Evolutionary conservation across 92 coral and sea anemone genomes (phyloP).

Genomic region (Parazoanthus atlanticus): DNA sequence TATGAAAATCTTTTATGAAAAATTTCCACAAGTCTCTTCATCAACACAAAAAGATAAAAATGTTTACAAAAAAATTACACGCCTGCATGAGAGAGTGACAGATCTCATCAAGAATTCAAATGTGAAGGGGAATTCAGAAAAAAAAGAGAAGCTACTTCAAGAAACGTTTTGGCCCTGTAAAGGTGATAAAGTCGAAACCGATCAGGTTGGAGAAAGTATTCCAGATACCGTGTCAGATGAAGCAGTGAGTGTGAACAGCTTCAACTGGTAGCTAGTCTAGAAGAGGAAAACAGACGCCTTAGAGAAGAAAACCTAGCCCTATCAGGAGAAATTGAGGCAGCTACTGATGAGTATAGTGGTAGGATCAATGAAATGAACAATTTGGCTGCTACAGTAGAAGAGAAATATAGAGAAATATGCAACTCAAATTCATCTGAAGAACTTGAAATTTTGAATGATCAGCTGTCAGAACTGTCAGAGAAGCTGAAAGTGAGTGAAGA

Average conservation of each 20-base stretch:
- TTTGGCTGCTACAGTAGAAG: neutral
- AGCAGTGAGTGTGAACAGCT: neutral
- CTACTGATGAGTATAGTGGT: neutral
- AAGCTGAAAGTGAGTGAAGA: neutral
- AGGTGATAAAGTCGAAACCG: neutral
- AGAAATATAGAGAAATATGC: neutral
- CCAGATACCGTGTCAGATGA: no score
- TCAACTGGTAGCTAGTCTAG: neutral
- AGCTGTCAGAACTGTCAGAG: neutral
- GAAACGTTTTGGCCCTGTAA: neutral
- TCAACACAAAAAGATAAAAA: slow-evolving; percentile 13
- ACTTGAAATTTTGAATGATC: no score
- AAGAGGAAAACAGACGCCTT: slow-evolving; percentile 21
- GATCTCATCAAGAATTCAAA: neutral
- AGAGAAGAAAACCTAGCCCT: neutral
- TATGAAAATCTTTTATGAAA: slow-evolving; percentile 11
- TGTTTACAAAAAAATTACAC: slow-evolving; percentile 2
- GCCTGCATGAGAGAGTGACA: neutral
- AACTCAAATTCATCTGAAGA: no score
- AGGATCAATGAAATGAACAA: neutral
- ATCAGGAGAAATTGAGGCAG: neutral
- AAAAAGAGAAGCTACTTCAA: neutral
- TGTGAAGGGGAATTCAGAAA: neutral
- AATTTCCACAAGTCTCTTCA: neutral
- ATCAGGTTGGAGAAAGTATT: neutral